A percentile compares a stretch with the other conserved stretches of the same genome.
Conservation (phyloP, 2,113 vertebrate genomes). For the Cochlearius cochlearius region DNA sequence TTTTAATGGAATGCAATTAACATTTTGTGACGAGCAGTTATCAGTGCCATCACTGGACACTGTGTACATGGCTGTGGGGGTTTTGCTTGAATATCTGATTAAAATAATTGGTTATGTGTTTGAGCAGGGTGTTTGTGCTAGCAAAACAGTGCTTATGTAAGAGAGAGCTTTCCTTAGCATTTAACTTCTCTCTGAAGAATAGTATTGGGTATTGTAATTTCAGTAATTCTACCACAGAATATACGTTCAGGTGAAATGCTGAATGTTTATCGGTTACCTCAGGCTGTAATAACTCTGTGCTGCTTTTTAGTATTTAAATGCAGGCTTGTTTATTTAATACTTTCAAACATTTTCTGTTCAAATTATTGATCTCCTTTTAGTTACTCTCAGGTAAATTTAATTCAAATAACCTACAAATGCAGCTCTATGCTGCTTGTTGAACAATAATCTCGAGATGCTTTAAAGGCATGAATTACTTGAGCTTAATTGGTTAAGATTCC, state of each 20-base stretch:
- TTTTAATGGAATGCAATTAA: constrained; percentile 12
- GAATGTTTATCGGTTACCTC: background rate
- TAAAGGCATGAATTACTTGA: background rate
- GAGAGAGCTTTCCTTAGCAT: background rate
- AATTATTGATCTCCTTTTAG: background rate
- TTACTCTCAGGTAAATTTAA: background rate
- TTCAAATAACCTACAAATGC: accelerated
- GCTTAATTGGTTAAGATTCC: background rate
- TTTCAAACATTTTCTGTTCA: background rate
- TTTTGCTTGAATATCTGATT: constrained; percentile 8
- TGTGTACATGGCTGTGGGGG: background rate
- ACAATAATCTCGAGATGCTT: background rate
- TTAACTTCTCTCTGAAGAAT: background rate
- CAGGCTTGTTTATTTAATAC: background rate
- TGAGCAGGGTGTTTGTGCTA: background rate
- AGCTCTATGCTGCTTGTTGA: background rate
- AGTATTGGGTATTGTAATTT: background rate
- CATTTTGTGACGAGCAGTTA: background rate
- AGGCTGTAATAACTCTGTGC: background rate
- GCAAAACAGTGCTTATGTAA: background rate
- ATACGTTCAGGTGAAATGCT: background rate
- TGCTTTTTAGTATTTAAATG: background rate
- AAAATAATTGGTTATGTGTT: constrained; percentile 5
- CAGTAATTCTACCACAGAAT: background rate
- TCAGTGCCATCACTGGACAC: background rate